These are phyloP conservation scores for Aythya baeri DNA, from an alignment of 2,113 vertebrate genomes.

Conservation along the genomic window DNA sequence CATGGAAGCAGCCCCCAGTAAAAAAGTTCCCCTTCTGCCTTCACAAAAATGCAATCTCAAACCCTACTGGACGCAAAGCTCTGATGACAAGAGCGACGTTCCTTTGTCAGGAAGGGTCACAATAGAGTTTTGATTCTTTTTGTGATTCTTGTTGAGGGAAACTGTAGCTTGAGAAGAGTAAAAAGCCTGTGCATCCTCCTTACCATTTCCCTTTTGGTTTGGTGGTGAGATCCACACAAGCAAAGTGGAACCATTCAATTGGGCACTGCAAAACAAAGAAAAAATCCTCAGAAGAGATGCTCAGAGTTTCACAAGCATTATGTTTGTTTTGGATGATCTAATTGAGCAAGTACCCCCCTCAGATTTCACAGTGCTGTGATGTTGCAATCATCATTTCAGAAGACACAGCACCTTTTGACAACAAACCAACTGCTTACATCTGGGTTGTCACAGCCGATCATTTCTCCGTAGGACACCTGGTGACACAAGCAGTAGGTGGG, in stretches of 20 bases:
- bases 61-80: neutral
- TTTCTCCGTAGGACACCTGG: conserved; percentile 98
- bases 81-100: neutral
- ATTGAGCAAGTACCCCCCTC: neutral
- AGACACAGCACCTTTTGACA: neutral
- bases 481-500: conserved; percentile 98
- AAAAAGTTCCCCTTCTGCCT: neutral
- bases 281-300: neutral
- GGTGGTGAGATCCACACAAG: conserved; percentile 95
- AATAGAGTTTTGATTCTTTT: neutral
- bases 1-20: neutral
- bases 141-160: neutral
- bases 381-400: neutral
- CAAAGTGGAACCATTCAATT: conserved; percentile 99
- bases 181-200: neutral
- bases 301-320: accelerated
- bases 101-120: neutral
- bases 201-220: conserved; percentile 99
- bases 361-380: neutral
- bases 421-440: conserved; percentile 80
- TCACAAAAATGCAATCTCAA: neutral
- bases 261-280: conserved; percentile 84
- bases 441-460: conserved; percentile 98
- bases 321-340: neutral
- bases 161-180: neutral